These are phyloP conservation scores for Podarcis siculus DNA, from an alignment of 2,797 vertebrate genomes.

Conservation along the genomic window DNA sequence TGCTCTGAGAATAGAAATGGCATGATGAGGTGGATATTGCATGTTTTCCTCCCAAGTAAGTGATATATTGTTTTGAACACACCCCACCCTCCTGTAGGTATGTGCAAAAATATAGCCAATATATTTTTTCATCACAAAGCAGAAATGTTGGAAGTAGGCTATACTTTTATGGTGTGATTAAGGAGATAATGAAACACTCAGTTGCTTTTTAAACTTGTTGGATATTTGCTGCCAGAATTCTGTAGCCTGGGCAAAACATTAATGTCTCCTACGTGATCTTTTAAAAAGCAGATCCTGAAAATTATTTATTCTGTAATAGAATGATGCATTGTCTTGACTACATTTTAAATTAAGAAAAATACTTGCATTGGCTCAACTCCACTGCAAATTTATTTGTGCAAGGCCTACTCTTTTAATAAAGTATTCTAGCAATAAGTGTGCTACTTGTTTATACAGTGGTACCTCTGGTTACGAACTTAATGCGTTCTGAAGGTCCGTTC, in stretches of 20 bases:
- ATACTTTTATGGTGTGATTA: conserved; percentile 1
- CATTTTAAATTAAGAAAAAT: conserved; percentile 15
- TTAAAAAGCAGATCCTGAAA: not conserved
- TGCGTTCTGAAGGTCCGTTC: too few relatives aligned
- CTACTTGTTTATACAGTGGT: not conserved
- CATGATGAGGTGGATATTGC: not conserved
- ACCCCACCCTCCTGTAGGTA: not conserved
- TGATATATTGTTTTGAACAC: not conserved
- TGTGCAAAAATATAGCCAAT: not conserved
- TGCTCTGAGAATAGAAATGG: conserved; percentile 22
- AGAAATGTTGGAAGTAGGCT: not conserved
- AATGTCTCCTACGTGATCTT: not conserved
- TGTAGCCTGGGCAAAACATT: not conserved
- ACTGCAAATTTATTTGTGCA: not conserved
- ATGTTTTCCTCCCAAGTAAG: not conserved
- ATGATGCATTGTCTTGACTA: not conserved
- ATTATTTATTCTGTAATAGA: not conserved
- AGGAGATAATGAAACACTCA: not conserved
- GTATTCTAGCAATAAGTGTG: not conserved
- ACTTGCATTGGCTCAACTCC: conserved; percentile 3
- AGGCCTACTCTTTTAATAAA: not conserved
- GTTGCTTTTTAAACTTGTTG: not conserved
- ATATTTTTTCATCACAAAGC: not conserved
- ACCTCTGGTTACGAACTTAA: too few relatives aligned
- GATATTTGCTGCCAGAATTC: not conserved